Evolutionary conservation across 2,113 vertebrate species (phyloP).

Genomic region (Desmodus rotundus): DNA sequence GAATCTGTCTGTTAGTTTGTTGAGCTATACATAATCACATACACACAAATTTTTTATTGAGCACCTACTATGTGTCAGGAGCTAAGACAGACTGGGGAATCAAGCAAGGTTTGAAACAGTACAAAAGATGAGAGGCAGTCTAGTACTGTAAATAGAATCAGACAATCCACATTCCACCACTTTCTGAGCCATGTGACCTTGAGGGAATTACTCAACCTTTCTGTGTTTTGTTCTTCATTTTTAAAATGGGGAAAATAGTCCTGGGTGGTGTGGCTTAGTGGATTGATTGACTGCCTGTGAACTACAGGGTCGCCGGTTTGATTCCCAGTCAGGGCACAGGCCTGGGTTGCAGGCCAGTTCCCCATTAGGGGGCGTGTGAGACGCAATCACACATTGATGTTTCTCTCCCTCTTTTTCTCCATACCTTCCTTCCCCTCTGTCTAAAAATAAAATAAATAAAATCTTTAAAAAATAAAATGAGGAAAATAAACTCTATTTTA

Average conservation of each 20-base stretch:
- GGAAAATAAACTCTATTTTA: background rate
- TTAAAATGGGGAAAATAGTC: background rate
- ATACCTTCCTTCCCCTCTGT: no score
- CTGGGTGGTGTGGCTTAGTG: no score
- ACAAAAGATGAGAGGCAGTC: background rate
- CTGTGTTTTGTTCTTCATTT: background rate
- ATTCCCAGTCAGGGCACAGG: no score
- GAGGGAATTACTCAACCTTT: background rate
- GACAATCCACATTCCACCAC: background rate
- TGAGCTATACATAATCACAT: background rate
- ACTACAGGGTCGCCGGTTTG: no score
- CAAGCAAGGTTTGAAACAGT: background rate
- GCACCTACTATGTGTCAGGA: background rate
- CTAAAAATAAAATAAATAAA: no score
- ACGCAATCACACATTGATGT: no score
- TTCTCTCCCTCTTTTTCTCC: no score
- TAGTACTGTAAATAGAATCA: background rate
- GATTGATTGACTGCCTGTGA: no score
- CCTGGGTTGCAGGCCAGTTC: no score
- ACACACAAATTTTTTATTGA: background rate
- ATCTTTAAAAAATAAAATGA: background rate
- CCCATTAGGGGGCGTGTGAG: no score
- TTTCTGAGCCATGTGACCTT: background rate
- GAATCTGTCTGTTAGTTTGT: background rate
- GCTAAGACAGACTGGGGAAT: background rate